A percentile compares a stretch with the other conserved stretches of the same genome.
phyloP scores from a whole-genome alignment of 92 coral and sea anemone species.

The Palythoa grandiflora region DNA sequence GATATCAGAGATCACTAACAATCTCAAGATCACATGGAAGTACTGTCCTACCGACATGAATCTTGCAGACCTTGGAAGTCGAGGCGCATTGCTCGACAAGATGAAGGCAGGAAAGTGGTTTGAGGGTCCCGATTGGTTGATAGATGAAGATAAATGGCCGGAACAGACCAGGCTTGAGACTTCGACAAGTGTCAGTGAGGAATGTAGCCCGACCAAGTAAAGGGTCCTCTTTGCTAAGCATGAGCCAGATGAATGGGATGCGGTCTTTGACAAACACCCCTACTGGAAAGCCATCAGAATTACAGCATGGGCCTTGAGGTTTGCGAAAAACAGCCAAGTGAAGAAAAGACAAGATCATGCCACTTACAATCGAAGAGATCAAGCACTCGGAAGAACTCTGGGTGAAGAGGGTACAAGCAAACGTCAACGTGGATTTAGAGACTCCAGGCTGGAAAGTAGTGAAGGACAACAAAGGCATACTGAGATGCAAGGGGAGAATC shows the following conservation, averaged over 20 bases:
- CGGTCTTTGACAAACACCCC: constrained; percentile 6
- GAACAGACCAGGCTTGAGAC: neutral
- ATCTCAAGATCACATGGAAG: too few relatives aligned
- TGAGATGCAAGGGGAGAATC: neutral
- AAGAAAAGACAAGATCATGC: constrained; percentile 29
- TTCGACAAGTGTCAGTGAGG: too few relatives aligned
- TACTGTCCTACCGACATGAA: too few relatives aligned
- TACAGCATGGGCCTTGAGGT: constrained; percentile 66
- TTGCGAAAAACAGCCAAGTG: constrained; percentile 48
- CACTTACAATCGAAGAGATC: constrained; percentile 6
- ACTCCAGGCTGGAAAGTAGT: constrained; percentile 33
- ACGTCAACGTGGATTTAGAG: too few relatives aligned
- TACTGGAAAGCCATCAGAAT: constrained; percentile 55
- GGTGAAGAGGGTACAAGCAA: too few relatives aligned
- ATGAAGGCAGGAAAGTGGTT: constrained; percentile 38
- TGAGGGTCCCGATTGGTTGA: constrained; percentile 48
- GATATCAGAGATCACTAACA: too few relatives aligned
- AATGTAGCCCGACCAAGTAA: too few relatives aligned
- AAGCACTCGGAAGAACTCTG: too few relatives aligned
- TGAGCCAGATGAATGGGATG: neutral
- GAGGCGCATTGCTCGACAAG: constrained; percentile 69
- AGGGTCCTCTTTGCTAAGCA: too few relatives aligned
- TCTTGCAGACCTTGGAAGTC: constrained; percentile 71
- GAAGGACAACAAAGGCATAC: constrained; percentile 51
- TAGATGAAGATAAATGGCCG: constrained; percentile 35